These are phyloP conservation scores for Orthonychiurus folsomi DNA, from an alignment of 2,888 invertebrate genomes.

Conservation along the genomic window DNA sequence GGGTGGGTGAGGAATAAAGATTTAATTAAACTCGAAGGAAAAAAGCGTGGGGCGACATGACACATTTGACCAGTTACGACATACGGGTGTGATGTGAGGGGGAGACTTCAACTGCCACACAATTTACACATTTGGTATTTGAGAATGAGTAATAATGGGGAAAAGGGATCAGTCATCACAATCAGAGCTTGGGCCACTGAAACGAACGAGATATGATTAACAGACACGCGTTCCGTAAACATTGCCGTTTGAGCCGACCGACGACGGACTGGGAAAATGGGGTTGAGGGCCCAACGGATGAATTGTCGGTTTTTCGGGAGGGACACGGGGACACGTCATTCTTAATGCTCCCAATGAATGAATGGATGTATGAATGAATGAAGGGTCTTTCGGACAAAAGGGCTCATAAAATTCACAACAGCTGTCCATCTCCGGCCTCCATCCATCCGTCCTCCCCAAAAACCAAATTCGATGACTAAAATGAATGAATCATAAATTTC, in stretches of 20 bases:
- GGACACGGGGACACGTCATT: neutral
- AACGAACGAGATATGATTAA: neutral
- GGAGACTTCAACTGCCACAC: too few species aligned
- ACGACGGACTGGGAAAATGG: too few species aligned
- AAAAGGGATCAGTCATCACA: neutral
- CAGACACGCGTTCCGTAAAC: constrained; percentile 1
- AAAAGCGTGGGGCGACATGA: too few species aligned
- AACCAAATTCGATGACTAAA: neutral
- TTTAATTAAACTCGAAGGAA: too few species aligned
- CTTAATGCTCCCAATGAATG: neutral
- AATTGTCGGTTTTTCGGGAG: constrained; percentile 1
- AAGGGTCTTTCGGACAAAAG: neutral
- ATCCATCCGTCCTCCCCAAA: neutral
- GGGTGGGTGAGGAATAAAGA: too few species aligned
- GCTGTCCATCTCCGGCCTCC: neutral
- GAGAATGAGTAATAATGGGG: neutral
- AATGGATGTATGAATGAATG: neutral
- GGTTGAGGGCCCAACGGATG: neutral
- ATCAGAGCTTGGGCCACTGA: neutral
- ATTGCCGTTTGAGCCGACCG: too few species aligned
- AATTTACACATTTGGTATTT: too few species aligned
- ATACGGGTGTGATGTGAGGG: too few species aligned
- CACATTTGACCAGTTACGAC: too few species aligned
- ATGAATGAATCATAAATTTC: neutral
- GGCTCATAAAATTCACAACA: neutral